phyloP scores from a whole-genome alignment of 2,113 vertebrate genomes.

The Polyodon spathula region DNA sequence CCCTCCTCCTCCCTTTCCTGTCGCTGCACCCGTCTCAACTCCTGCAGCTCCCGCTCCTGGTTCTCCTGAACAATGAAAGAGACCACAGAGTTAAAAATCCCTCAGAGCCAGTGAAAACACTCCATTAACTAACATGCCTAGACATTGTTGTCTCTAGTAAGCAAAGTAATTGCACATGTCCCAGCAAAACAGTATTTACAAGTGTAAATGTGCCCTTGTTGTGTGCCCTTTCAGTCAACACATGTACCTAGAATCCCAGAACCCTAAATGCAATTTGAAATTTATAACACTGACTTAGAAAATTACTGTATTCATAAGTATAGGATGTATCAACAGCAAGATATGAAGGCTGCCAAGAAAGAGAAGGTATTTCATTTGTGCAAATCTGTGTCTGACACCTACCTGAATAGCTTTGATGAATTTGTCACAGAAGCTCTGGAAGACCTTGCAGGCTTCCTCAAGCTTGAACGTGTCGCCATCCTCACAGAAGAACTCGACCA shows the following conservation, averaged over 20 bases:
- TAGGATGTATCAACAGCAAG: too few relatives aligned
- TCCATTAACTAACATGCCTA: too few relatives aligned
- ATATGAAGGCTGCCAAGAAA: background rate
- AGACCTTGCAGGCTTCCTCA: constrained; percentile 17
- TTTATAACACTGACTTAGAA: too few relatives aligned
- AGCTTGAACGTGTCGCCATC: constrained; percentile 14
- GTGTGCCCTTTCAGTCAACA: too few relatives aligned
- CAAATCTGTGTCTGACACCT: too few relatives aligned
- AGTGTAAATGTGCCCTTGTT: too few relatives aligned
- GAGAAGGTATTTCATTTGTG: background rate
- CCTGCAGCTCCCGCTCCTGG: constrained; percentile 54
- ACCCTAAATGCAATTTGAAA: too few relatives aligned
- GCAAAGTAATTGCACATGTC: too few relatives aligned
- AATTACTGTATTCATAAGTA: too few relatives aligned
- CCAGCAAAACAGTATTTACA: too few relatives aligned
- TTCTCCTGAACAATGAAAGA: constrained; percentile 49
- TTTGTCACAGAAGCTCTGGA: constrained; percentile 36
- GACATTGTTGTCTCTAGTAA: too few relatives aligned
- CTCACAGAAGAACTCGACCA: constrained; percentile 17
- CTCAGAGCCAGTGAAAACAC: background rate
- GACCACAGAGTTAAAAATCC: background rate
- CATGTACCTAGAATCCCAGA: too few relatives aligned
- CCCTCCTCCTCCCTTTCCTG: constrained; percentile 38
- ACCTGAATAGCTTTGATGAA: constrained; percentile 62
- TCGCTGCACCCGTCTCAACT: constrained; percentile 52